phyloP scores from a whole-genome alignment of 2,888 invertebrate genomes.

The Drosophila algonquin region DNA sequence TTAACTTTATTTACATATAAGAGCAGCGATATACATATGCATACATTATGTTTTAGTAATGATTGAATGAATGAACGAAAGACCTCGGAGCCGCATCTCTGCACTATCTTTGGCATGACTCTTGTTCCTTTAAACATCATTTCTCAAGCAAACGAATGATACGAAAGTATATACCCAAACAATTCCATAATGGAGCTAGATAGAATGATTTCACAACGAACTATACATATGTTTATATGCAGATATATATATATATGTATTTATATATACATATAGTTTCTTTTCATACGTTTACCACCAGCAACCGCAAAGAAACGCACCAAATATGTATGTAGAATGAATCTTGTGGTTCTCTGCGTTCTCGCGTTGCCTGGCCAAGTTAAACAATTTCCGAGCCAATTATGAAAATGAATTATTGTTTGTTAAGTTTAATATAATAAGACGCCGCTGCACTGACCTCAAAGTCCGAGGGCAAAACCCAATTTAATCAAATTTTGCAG shows the following conservation, averaged over 20 bases:
- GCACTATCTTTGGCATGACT: constrained; percentile 64
- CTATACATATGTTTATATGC: constrained; percentile 60
- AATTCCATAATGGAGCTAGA: constrained; percentile 64
- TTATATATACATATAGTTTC: constrained; percentile 48
- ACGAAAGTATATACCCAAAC: constrained; percentile 47
- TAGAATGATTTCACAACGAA: constrained; percentile 52
- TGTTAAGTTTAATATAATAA: constrained; percentile 74
- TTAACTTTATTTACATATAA: constrained; percentile 44
- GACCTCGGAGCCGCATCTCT: constrained; percentile 45
- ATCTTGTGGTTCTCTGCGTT: constrained; percentile 16
- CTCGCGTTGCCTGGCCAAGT: constrained; percentile 50
- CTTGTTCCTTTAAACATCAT: constrained; percentile 78
- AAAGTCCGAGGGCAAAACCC: constrained; percentile 14
- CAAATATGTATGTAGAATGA: constrained; percentile 20
- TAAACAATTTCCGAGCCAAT: constrained; percentile 73
- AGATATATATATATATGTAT: constrained; percentile 54
- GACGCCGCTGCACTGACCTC: constrained; percentile 10
- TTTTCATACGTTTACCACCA: constrained; percentile 59
- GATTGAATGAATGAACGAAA: constrained; percentile 65
- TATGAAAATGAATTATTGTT: constrained; percentile 62
- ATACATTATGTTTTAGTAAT: constrained; percentile 82
- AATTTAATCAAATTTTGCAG: constrained; percentile 49
- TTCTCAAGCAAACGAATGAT: constrained; percentile 57
- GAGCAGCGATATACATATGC: constrained; percentile 55
- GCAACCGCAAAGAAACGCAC: constrained; percentile 21